Evolutionary conservation across 2,797 vertebrate genomes (phyloP).

Genomic region (Botia kubotai): DNA sequence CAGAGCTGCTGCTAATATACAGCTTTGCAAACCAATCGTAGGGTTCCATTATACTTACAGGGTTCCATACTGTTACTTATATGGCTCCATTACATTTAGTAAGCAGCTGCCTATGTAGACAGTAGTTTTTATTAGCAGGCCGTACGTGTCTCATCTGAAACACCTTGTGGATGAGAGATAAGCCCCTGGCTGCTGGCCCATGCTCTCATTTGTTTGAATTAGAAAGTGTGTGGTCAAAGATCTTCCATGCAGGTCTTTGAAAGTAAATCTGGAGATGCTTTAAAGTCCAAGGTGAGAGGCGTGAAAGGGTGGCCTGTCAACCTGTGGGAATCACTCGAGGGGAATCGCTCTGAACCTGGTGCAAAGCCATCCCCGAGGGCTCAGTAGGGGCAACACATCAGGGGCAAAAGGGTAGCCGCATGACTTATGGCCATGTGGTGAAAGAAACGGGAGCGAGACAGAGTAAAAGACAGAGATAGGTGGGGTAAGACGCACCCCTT

Average conservation of each 20-base stretch:
- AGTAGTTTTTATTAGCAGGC: constrained; percentile 66
- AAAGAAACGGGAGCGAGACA: constrained; percentile 30
- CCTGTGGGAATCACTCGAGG: constrained; percentile 63
- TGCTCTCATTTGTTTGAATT: constrained; percentile 80
- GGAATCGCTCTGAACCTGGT: constrained; percentile 42
- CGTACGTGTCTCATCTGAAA: constrained; percentile 78
- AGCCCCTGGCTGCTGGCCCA: constrained; percentile 70
- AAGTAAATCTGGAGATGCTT: constrained; percentile 76
- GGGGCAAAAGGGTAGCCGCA: constrained; percentile 73
- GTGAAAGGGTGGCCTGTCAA: constrained; percentile 75
- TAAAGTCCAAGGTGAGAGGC: constrained; percentile 80
- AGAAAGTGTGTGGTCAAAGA: constrained; percentile 80
- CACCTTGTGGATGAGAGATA: constrained; percentile 77
- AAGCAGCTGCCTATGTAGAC: not conserved
- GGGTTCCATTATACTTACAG: too few relatives aligned
- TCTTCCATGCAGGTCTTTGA: constrained; percentile 71
- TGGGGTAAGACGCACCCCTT: constrained; percentile 28
- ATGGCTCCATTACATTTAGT: not conserved
- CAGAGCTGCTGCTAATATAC: not conserved
- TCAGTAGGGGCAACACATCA: constrained; percentile 77
- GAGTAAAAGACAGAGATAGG: constrained; percentile 48
- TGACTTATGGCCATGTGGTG: constrained; percentile 78
- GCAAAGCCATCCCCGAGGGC: constrained; percentile 63
- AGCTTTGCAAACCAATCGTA: not conserved
- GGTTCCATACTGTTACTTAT: not conserved